Percentiles rank a stretch among this genome's conserved stretches.
phyloP scores from a whole-genome alignment of 2,113 vertebrate species.

The Python bivittatus region DNA sequence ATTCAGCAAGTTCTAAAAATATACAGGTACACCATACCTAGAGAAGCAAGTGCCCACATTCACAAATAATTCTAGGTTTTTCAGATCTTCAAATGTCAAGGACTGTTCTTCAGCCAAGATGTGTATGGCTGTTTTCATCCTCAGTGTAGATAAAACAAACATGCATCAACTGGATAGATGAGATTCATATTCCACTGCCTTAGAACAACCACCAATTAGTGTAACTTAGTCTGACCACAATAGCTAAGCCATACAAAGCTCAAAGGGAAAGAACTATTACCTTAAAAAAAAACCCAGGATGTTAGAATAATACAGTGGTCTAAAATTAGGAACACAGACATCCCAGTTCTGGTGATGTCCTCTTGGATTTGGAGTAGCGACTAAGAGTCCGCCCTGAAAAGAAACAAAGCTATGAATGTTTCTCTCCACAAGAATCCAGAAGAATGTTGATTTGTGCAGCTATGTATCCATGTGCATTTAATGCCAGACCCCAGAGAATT shows the following conservation, averaged over 20 bases:
- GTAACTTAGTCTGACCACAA: neutral
- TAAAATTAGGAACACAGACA: neutral
- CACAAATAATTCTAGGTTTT: neutral
- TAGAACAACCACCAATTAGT: neutral
- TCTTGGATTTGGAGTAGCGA: neutral
- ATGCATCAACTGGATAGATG: neutral
- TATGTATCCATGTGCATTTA: neutral
- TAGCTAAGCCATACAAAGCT: neutral
- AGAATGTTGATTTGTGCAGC: neutral
- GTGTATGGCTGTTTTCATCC: neutral
- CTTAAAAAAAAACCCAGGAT: neutral
- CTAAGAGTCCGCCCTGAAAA: neutral
- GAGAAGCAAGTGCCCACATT: neutral
- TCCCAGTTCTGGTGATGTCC: neutral
- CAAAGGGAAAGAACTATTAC: neutral
- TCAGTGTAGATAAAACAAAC: neutral
- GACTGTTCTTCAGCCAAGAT: neutral
- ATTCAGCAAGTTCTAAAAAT: neutral
- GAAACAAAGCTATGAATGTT: neutral
- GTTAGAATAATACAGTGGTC: neutral
- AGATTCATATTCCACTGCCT: neutral
- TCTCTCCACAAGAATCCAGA: neutral
- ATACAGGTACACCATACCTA: neutral
- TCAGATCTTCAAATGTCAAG: neutral
- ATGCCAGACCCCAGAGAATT: neutral